phyloP scores from a whole-genome alignment of 2,888 invertebrate genomes.

The Trimorus sp. region DNA sequence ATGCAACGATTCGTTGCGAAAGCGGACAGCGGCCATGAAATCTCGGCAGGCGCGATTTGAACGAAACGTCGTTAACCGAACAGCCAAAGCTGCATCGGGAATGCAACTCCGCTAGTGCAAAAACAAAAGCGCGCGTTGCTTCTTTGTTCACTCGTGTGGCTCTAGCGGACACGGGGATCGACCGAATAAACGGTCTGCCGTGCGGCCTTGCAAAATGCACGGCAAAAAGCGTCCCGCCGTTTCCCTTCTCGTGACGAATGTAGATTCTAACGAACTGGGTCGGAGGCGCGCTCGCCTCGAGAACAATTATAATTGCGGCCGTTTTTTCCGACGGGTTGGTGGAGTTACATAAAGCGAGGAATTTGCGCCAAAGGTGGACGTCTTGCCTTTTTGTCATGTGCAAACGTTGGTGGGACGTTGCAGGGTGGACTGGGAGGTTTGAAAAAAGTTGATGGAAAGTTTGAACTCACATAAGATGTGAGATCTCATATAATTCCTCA shows the following conservation, averaged over 20 bases:
- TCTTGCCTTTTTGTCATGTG: no score
- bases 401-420: no score
- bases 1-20: no score
- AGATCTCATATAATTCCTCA: no score
- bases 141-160: conserved; percentile 58
- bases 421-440: no score
- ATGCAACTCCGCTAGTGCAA: conserved; percentile 65
- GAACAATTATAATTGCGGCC: conserved; percentile 40
- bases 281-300: conserved; percentile 22
- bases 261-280: conserved; percentile 50
- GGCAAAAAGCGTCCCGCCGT: conserved; percentile 70
- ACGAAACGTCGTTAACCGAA: conserved; percentile 51
- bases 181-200: conserved; percentile 69
- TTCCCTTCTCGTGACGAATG: conserved; percentile 54
- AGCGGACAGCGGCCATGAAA: conserved; percentile 36
- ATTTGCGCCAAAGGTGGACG: no score
- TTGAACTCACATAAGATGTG: no score
- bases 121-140: conserved; percentile 66
- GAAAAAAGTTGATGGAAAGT: no score
- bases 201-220: conserved; percentile 71
- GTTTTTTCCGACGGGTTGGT: background rate
- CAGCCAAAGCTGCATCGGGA: conserved; percentile 56
- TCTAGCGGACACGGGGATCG: conserved; percentile 66
- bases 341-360: no score
- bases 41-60: conserved; percentile 46